These are phyloP conservation scores for Actinemys pallida DNA, from an alignment of 2,113 vertebrate species.

Conservation along the genomic window DNA sequence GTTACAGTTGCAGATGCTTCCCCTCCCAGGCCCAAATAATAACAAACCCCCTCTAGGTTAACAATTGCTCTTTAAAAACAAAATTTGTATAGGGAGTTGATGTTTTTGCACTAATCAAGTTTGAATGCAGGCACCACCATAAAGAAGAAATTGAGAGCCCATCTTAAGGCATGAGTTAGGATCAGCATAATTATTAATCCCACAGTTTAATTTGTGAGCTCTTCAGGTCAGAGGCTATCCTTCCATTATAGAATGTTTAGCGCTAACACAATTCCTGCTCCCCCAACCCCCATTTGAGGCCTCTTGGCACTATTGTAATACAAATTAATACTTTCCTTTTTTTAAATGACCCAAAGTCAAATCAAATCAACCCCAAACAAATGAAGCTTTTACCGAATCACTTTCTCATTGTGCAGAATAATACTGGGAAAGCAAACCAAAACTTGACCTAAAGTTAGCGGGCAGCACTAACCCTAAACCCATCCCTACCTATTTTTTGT, in stretches of 20 bases:
- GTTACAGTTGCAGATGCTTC: not conserved
- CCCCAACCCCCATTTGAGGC: not conserved
- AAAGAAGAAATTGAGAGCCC: not conserved
- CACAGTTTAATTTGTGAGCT: not conserved
- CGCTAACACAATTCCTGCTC: not conserved
- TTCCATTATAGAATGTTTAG: not conserved
- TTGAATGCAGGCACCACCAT: not conserved
- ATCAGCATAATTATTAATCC: not conserved
- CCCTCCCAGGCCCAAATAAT: not conserved
- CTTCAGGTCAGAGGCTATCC: not conserved
- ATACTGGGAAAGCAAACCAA: slow-evolving; percentile 15
- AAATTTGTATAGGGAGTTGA: not conserved
- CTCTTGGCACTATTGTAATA: not conserved
- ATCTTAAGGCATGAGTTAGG: not conserved
- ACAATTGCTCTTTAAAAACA: not conserved
- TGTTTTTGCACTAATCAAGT: not conserved
- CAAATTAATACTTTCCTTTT: not conserved
- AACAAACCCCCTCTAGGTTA: not conserved
- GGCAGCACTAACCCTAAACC: not conserved
- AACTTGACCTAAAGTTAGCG: not conserved
- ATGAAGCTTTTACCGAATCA: slow-evolving; percentile 31
- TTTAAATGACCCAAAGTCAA: not conserved
- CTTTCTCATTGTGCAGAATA: slow-evolving; percentile 11
- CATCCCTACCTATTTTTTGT: not conserved
- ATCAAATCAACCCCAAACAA: slow-evolving; percentile 1